These are phyloP conservation scores for Tiliqua scincoides DNA, from an alignment of 2,113 vertebrate genomes.

Conservation along the genomic window DNA sequence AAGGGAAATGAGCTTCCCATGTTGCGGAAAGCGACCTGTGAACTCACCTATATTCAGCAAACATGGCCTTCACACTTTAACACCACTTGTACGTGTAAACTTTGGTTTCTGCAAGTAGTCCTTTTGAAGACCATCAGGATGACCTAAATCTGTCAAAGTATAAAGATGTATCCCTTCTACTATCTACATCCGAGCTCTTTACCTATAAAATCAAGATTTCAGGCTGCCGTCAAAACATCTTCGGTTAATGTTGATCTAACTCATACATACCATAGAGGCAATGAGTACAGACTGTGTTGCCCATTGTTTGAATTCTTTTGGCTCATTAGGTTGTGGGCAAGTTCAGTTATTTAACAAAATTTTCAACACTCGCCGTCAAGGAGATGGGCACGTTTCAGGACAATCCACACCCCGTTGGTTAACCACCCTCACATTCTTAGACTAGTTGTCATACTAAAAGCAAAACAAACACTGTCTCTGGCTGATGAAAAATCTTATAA, in stretches of 20 bases:
- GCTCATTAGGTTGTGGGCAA: not conserved
- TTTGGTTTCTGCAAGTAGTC: not conserved
- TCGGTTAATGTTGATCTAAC: not conserved
- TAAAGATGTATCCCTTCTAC: not conserved
- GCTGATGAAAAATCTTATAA: slow-evolving; percentile 59
- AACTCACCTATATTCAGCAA: not conserved
- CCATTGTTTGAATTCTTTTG: not conserved
- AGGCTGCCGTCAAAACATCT: slow-evolving; percentile 2
- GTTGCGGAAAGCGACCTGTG: not conserved
- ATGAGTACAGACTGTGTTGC: not conserved
- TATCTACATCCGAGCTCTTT: not conserved
- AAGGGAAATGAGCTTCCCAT: not conserved
- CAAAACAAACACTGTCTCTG: slow-evolving; percentile 64
- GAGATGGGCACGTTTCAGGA: slow-evolving; percentile 23
- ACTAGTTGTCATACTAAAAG: slow-evolving; percentile 68
- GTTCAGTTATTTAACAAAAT: slow-evolving; percentile 29
- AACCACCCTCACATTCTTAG: slow-evolving; percentile 68
- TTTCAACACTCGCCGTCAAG: slow-evolving; percentile 43
- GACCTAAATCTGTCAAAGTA: not conserved
- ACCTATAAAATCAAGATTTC: slow-evolving; percentile 1
- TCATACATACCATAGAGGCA: slow-evolving; percentile 5
- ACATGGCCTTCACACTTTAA: not conserved
- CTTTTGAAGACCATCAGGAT: not conserved
- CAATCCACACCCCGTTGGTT: slow-evolving; percentile 38
- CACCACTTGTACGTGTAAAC: not conserved